Evolutionary conservation across 2,113 vertebrate genomes (phyloP).

Genomic region (Tor tambroides): DNA sequence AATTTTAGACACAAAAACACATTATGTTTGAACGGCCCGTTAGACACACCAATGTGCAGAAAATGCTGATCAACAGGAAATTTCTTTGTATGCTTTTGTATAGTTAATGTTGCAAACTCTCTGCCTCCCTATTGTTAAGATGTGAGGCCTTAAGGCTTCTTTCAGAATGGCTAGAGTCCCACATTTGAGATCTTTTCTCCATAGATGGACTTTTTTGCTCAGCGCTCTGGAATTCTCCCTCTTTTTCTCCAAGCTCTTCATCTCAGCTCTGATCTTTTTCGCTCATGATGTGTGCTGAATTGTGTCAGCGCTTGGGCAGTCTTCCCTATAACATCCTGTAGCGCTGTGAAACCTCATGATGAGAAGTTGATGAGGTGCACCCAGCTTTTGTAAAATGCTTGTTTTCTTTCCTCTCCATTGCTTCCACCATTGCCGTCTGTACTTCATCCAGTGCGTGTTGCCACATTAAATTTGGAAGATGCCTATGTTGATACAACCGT

Average conservation of each 20-base stretch:
- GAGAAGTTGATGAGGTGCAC: conserved; percentile 19
- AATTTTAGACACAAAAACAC: no score
- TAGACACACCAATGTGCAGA: no score
- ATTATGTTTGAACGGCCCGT: no score
- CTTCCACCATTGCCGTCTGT: conserved; percentile 11
- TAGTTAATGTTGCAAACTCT: no score
- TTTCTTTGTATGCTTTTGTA: no score
- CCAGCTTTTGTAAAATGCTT: conserved; percentile 2
- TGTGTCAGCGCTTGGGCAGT: conserved; percentile 1
- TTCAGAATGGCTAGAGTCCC: not conserved
- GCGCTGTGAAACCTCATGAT: conserved; percentile 30
- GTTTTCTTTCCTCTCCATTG: conserved; percentile 27
- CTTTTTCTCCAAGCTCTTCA: conserved; percentile 2
- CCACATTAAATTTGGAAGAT: conserved; percentile 2
- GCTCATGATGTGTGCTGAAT: not conserved
- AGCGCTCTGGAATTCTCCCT: not conserved
- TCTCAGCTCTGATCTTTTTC: conserved; percentile 2
- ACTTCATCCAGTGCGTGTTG: conserved; percentile 1
- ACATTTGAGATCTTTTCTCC: not conserved
- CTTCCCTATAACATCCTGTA: not conserved
- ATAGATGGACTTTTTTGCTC: not conserved
- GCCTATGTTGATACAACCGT: not conserved
- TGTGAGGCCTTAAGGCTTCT: no score
- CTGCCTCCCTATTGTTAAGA: no score
- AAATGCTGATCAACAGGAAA: no score